A percentile compares a stretch with the other conserved stretches of the same genome.
These are phyloP conservation scores for Condylostylus longicornis DNA, from an alignment of 1,140 invertebrate species.

Conservation along the genomic window DNA sequence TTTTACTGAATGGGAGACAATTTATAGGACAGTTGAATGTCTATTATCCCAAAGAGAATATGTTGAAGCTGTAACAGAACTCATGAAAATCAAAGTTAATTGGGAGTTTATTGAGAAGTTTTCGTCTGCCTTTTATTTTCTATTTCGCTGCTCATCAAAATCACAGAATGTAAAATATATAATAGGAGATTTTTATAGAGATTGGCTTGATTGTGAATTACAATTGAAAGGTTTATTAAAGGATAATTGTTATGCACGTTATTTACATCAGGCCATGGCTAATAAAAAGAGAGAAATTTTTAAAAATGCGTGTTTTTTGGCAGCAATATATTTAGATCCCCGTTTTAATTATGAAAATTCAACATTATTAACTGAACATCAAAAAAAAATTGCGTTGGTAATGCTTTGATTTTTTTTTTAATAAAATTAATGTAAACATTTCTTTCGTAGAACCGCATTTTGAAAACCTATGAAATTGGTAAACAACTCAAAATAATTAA, in stretches of 20 bases:
- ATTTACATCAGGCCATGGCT: conserved; percentile 1
- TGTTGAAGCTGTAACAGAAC: neutral
- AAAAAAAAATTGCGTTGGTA: conserved; percentile 1
- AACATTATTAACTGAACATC: conserved; percentile 1
- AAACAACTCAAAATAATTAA: no score
- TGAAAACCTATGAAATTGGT: no score
- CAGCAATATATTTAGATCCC: conserved; percentile 4
- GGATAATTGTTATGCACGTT: neutral
- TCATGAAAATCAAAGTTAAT: neutral
- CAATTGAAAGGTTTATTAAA: neutral
- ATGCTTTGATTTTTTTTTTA: no score
- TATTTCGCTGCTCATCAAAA: neutral
- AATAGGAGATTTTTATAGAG: conserved; percentile 4
- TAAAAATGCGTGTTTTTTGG: conserved; percentile 3
- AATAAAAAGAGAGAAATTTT: neutral
- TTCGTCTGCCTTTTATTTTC: neutral
- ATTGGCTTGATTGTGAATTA: conserved; percentile 3
- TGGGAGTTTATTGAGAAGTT: conserved; percentile 1
- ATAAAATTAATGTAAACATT: no score
- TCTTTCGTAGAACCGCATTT: no score
- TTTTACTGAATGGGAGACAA: conserved; percentile 1
- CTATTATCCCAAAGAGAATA: neutral
- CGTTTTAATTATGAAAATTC: conserved; percentile 2
- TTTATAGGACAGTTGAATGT: neutral
- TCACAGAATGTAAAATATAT: conserved; percentile 1